A percentile compares a stretch with the other conserved stretches of the same genome.
Conservation (phyloP, 2,888 invertebrate genomes). For the Perithous albicinctus region DNA sequence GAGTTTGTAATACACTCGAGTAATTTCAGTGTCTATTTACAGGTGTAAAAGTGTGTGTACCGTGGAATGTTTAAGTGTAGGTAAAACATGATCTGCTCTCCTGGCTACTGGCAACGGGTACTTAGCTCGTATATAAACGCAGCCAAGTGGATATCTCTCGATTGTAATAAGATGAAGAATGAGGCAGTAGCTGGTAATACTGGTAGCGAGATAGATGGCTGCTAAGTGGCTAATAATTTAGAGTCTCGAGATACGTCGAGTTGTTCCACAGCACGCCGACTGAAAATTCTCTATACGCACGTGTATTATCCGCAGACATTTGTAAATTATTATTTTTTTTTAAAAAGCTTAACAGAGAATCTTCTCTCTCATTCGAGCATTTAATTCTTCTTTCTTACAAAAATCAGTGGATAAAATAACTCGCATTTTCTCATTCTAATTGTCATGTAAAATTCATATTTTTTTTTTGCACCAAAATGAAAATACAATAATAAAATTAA, state of each 20-base stretch:
- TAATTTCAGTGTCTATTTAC: not conserved
- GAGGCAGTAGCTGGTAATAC: constrained; percentile 14
- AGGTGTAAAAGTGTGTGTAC: not conserved
- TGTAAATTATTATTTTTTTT: too few relatives aligned
- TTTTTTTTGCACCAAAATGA: too few relatives aligned
- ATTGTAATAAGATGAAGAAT: constrained; percentile 30
- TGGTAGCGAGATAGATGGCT: constrained; percentile 21
- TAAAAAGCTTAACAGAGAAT: not conserved
- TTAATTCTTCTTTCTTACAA: too few relatives aligned
- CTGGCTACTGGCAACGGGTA: constrained; percentile 23
- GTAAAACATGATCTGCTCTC: constrained; percentile 17
- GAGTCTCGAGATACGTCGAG: constrained; percentile 10
- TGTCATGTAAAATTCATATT: too few relatives aligned
- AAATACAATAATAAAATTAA: too few relatives aligned
- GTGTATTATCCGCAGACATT: not conserved
- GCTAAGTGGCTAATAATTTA: constrained; percentile 32
- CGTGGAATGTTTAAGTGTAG: not conserved
- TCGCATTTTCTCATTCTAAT: too few relatives aligned
- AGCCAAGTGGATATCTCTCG: constrained; percentile 20
- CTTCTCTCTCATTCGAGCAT: constrained; percentile 21
- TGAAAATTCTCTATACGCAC: not conserved
- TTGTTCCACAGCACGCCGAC: constrained; percentile 34
- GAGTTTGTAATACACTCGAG: not conserved
- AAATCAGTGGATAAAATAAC: constrained; percentile 33
- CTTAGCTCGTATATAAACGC: constrained; percentile 17